Conservation (phyloP, 2,113 vertebrate species). For the Pseudolaguvia tuberculata region DNA sequence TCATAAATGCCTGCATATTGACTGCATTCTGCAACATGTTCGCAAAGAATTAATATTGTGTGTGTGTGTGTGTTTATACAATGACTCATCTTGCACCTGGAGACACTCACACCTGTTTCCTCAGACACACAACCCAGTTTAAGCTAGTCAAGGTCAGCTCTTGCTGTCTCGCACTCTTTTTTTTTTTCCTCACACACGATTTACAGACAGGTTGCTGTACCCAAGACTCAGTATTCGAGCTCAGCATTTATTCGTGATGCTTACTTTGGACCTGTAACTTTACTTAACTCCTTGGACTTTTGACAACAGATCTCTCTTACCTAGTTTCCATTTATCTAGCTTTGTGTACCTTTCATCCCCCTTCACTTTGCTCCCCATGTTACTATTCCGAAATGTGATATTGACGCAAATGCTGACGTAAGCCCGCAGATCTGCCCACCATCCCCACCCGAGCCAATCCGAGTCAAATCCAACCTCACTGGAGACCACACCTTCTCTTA, state of each 20-base stretch:
- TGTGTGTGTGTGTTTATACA: background rate
- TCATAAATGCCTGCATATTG: background rate
- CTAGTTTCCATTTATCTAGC: slow-evolving; percentile 28
- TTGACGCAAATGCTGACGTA: slow-evolving; percentile 46
- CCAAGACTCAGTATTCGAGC: background rate
- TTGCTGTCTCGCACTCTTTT: slow-evolving; percentile 37
- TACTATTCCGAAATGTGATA: slow-evolving; percentile 45
- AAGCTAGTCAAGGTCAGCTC: slow-evolving; percentile 42
- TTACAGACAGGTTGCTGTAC: background rate
- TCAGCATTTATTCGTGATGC: background rate
- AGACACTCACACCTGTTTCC: slow-evolving; percentile 41
- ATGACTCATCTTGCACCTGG: slow-evolving; percentile 43
- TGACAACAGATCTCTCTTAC: background rate
- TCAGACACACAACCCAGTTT: slow-evolving; percentile 28
- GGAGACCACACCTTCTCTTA: slow-evolving; percentile 6
- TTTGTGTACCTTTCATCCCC: slow-evolving; percentile 10
- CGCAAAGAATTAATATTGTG: background rate
- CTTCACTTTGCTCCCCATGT: slow-evolving; percentile 24
- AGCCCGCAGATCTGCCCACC: slow-evolving; percentile 5
- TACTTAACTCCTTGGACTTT: slow-evolving; percentile 7
- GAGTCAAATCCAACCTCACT: background rate
- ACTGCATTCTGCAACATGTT: background rate
- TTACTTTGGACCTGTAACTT: slow-evolving; percentile 15
- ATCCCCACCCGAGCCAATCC: slow-evolving; percentile 36
- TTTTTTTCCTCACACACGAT: slow-evolving; percentile 23